Evolutionary conservation across 2,797 vertebrate species (phyloP).

Genomic region (Microchirus variegatus): DNA sequence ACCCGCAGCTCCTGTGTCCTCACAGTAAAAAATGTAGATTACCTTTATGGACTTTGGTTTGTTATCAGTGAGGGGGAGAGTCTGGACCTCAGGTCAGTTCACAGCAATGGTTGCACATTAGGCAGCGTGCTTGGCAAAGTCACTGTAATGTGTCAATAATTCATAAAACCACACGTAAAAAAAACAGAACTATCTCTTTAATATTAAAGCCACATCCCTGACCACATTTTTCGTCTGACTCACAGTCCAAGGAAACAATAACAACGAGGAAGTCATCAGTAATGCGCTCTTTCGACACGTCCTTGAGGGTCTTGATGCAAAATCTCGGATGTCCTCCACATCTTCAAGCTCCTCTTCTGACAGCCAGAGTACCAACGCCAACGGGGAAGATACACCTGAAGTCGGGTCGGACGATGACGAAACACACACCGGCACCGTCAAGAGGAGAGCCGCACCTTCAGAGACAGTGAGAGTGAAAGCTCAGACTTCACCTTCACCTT

Average conservation of each 20-base stretch:
- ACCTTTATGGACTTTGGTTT: too few species aligned
- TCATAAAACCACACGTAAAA: not conserved
- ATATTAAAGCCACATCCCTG: not conserved
- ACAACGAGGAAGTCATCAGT: conserved; percentile 59
- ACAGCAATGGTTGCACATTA: too few species aligned
- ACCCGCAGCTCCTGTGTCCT: too few species aligned
- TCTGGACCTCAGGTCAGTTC: too few species aligned
- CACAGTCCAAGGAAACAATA: conserved; percentile 52
- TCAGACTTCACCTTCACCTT: conserved; percentile 26
- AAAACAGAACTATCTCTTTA: not conserved
- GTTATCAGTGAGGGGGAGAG: too few species aligned
- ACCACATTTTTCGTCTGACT: conserved; percentile 1
- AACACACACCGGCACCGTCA: conserved; percentile 68
- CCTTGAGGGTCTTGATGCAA: conserved; percentile 75
- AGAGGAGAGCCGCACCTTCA: conserved; percentile 32
- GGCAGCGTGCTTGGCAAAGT: too few species aligned
- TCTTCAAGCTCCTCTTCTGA: conserved; percentile 87
- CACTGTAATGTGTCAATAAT: too few species aligned
- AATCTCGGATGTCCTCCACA: conserved; percentile 87
- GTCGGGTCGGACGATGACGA: conserved; percentile 87
- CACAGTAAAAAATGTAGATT: too few species aligned
- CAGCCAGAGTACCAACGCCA: conserved; percentile 84
- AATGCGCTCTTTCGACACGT: conserved; percentile 83
- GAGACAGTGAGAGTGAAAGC: conserved; percentile 34
- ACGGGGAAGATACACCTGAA: conserved; percentile 82